Conservation (phyloP, 2,113 vertebrate species). For the rat (Rattus norvegicus) region DNA sequence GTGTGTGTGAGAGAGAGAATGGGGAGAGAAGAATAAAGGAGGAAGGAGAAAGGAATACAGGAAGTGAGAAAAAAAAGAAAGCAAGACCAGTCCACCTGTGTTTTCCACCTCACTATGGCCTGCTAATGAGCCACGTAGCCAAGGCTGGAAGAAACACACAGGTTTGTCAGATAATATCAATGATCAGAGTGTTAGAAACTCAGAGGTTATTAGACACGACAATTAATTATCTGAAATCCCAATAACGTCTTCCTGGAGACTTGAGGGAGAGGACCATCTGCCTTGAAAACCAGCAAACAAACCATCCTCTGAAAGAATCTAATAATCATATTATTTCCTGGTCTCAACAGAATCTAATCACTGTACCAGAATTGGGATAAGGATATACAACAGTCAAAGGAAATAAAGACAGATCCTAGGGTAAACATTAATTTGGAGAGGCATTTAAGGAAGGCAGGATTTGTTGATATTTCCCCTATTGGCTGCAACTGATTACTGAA, state of each 20-base stretch:
- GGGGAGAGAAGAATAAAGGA: rapidly evolving
- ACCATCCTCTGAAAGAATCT: constrained; percentile 29
- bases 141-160: neutral
- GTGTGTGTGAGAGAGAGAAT: neutral
- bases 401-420: constrained; percentile 50
- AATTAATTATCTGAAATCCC: constrained; percentile 59
- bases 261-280: constrained; percentile 6
- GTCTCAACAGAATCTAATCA: constrained; percentile 53
- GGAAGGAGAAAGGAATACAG: rapidly evolving
- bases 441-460: constrained; percentile 16
- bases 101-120: neutral
- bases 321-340: constrained; percentile 44
- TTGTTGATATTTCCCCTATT: constrained; percentile 16
- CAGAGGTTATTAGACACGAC: neutral
- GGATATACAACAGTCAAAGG: constrained; percentile 23
- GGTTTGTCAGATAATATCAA: neutral
- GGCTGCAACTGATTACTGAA: neutral
- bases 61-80: neutral
- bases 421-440: constrained; percentile 50
- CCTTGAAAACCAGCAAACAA: constrained; percentile 48
- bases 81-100: neutral
- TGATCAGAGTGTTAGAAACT: constrained; percentile 36
- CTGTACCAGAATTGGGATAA: constrained; percentile 31
- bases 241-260: constrained; percentile 19
- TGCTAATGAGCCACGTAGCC: neutral